Conservation (phyloP, 2,888 invertebrate genomes). For the Operophtera brumata region DNA sequence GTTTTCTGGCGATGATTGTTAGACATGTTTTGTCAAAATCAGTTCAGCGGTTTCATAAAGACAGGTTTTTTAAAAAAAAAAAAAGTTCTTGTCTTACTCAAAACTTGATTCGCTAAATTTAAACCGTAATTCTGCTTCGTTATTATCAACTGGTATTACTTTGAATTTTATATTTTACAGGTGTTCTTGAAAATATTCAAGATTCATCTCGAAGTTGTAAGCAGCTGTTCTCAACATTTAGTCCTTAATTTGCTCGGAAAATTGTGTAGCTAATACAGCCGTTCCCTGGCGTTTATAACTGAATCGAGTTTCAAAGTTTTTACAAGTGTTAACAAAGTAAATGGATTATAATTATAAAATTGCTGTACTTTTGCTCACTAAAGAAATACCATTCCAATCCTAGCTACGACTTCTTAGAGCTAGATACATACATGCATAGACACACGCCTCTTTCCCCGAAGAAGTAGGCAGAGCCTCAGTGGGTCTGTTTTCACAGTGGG, state of each 20-base stretch:
- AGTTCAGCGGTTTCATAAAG: no score
- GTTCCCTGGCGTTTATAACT: conserved; percentile 36
- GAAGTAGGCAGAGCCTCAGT: no score
- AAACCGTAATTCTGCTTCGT: not conserved
- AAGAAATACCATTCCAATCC: no score
- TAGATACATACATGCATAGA: no score
- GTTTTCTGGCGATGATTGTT: no score
- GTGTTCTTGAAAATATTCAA: conserved; percentile 30
- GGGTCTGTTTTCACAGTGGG: no score
- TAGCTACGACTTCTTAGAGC: no score
- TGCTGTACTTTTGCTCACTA: no score
- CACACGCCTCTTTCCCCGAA: no score
- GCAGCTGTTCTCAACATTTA: conserved; percentile 43
- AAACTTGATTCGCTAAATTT: not conserved
- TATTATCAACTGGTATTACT: not conserved
- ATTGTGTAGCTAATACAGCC: conserved; percentile 39
- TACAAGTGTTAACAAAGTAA: conserved; percentile 40
- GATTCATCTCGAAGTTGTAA: conserved; percentile 34
- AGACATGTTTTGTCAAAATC: no score
- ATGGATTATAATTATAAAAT: conserved; percentile 13
- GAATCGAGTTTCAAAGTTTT: conserved; percentile 38
- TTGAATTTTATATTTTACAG: conserved; percentile 5
- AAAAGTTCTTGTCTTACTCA: no score
- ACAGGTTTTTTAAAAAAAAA: no score
- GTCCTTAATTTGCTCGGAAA: conserved; percentile 42